Conservation (phyloP, 92 coral and sea anemone genomes). For the Epizoanthus scotinus region DNA sequence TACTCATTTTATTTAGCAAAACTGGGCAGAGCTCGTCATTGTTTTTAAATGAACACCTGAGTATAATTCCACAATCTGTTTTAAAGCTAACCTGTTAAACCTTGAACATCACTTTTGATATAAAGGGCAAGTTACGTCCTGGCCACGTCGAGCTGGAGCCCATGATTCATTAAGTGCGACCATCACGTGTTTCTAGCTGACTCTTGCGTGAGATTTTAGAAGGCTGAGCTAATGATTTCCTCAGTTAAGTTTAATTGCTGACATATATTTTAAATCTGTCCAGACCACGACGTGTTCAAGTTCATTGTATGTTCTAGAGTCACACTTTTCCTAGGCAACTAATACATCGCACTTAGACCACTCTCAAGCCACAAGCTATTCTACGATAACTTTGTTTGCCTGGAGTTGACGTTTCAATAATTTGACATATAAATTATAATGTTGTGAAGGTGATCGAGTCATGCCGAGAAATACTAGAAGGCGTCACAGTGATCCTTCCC, state of each 20-base stretch:
- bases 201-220: constrained; percentile 39
- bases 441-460: not conserved
- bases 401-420: not conserved
- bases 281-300: constrained; percentile 15
- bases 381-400: not conserved
- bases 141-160: too few relatives aligned
- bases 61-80: too few relatives aligned
- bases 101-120: too few relatives aligned
- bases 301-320: not conserved
- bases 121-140: too few relatives aligned
- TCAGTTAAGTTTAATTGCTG: constrained; percentile 44
- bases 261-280: constrained; percentile 27
- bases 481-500: constrained; percentile 19
- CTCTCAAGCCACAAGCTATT: not conserved
- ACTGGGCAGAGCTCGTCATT: too few relatives aligned
- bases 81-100: too few relatives aligned
- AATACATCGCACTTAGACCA: not conserved
- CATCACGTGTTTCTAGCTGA: constrained; percentile 32
- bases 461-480: constrained; percentile 5
- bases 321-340: constrained; percentile 18
- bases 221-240: constrained; percentile 22
- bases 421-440: not conserved
- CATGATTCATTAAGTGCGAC: not conserved
- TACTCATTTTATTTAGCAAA: too few relatives aligned
- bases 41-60: too few relatives aligned